Evolutionary conservation across 2,888 invertebrate genomes (phyloP).

Genomic region (Drosophila mercatorum): DNA sequence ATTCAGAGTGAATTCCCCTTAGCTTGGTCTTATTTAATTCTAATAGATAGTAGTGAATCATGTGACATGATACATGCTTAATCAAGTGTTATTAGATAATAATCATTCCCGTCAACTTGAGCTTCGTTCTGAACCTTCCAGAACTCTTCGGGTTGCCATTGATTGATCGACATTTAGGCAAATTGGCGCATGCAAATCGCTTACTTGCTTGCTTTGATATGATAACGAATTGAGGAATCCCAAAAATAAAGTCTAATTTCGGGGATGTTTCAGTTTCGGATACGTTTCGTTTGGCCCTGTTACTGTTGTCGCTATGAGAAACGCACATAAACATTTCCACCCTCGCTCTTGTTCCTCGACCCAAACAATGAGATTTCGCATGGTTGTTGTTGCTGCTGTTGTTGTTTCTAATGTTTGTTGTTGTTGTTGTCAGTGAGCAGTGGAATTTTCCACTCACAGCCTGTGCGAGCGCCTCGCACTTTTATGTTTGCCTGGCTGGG

Average conservation of each 20-base stretch:
- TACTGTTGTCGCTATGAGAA: conserved; percentile 55
- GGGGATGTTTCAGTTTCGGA: conserved; percentile 63
- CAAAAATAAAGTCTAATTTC: conserved; percentile 73
- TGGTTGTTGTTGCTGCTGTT: conserved; percentile 31
- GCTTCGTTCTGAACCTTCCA: conserved; percentile 13
- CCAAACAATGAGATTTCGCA: conserved; percentile 10
- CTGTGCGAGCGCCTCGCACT: conserved; percentile 61
- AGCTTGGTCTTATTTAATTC: not conserved
- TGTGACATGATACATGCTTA: conserved; percentile 29
- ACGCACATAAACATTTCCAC: conserved; percentile 50
- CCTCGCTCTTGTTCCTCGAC: conserved; percentile 37
- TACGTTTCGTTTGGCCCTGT: conserved; percentile 20
- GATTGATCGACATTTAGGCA: conserved; percentile 59
- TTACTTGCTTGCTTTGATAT: conserved; percentile 46
- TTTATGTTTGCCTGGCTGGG: conserved; percentile 67
- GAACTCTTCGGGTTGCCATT: conserved; percentile 37
- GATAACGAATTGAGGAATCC: conserved; percentile 56
- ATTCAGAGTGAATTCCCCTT: conserved; percentile 2
- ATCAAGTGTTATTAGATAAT: conserved; percentile 37
- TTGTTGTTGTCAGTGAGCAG: conserved; percentile 32
- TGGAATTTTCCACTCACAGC: conserved; percentile 82
- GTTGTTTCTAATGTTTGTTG: conserved; percentile 29
- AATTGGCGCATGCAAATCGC: conserved; percentile 64
- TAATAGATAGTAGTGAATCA: conserved; percentile 6
- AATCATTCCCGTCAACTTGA: not conserved